A percentile compares a stretch with the other conserved stretches of the same genome.
phyloP scores from a whole-genome alignment of 2,888 invertebrate genomes.

The Euphydryas editha region DNA sequence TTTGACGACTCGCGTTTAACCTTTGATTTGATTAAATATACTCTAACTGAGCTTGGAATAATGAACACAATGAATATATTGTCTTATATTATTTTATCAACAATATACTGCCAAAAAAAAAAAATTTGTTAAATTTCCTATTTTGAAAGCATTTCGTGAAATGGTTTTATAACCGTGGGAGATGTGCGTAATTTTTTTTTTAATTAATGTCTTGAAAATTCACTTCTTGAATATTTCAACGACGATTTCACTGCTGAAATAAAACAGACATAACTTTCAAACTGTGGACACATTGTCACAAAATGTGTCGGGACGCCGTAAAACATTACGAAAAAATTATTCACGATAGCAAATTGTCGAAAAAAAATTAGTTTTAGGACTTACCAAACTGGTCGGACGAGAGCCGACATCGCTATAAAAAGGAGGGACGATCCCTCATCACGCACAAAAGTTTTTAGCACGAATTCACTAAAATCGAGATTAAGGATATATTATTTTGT shows the following conservation, averaged over 20 bases:
- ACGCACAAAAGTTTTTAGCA: constrained; percentile 72
- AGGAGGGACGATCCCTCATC: constrained; percentile 70
- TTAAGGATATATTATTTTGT: constrained; percentile 40
- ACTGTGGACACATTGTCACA: constrained; percentile 6
- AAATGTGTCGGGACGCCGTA: constrained; percentile 3
- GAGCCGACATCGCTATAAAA: constrained; percentile 83
- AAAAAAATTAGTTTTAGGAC: constrained; percentile 56
- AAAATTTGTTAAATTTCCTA: constrained; percentile 43
- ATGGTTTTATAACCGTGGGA: constrained; percentile 84
- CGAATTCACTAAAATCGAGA: constrained; percentile 56
- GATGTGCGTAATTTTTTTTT: constrained; percentile 76
- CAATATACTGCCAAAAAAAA: constrained; percentile 13
- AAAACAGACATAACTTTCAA: constrained; percentile 44
- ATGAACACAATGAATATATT: constrained; percentile 42
- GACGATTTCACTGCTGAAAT: constrained; percentile 75
- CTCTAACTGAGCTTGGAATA: constrained; percentile 55
- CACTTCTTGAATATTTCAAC: constrained; percentile 67
- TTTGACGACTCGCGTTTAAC: constrained; percentile 60
- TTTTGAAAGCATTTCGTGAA: constrained; percentile 82
- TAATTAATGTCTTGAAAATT: constrained; percentile 56
- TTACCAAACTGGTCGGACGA: constrained; percentile 83
- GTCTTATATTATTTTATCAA: constrained; percentile 42
- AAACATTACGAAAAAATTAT: constrained; percentile 13
- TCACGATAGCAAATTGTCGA: constrained; percentile 30
- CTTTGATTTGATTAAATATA: constrained; percentile 64